Conservation (phyloP, 2,888 invertebrate genomes). For the Ametastegia equiseti region DNA sequence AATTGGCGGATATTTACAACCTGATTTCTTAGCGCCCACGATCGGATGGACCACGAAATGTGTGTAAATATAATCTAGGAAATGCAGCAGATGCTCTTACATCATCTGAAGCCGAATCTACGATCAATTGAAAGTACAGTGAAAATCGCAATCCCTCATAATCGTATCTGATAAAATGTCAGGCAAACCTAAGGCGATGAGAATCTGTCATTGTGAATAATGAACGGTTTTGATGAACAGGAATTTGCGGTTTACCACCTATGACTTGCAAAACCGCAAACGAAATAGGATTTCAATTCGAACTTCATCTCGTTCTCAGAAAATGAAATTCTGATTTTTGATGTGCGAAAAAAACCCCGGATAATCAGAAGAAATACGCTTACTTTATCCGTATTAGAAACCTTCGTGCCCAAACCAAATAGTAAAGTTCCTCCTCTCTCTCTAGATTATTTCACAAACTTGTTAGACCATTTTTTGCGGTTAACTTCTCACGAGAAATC, state of each 20-base stretch:
- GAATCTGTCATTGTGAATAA: slow-evolving; percentile 9
- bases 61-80: not conserved
- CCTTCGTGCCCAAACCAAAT: too few relatives aligned
- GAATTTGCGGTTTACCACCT: not conserved
- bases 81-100: not conserved
- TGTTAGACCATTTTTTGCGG: not conserved
- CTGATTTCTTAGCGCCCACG: too few relatives aligned
- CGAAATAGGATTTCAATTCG: not conserved
- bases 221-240: not conserved
- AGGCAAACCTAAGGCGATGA: not conserved
- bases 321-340: not conserved
- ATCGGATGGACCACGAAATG: too few relatives aligned
- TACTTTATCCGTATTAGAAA: too few relatives aligned
- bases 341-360: not conserved
- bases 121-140: not conserved
- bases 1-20: too few relatives aligned
- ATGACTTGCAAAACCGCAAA: not conserved
- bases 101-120: not conserved
- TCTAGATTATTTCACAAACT: not conserved
- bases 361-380: not conserved
- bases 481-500: not conserved
- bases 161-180: not conserved
- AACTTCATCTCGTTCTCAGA: not conserved
- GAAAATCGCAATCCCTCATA: not conserved
- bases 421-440: too few relatives aligned